Percentiles rank a stretch among this genome's conserved stretches.
These are phyloP conservation scores for Musca domestica DNA, from an alignment of 1,140 invertebrate species.

Conservation along the genomic window DNA sequence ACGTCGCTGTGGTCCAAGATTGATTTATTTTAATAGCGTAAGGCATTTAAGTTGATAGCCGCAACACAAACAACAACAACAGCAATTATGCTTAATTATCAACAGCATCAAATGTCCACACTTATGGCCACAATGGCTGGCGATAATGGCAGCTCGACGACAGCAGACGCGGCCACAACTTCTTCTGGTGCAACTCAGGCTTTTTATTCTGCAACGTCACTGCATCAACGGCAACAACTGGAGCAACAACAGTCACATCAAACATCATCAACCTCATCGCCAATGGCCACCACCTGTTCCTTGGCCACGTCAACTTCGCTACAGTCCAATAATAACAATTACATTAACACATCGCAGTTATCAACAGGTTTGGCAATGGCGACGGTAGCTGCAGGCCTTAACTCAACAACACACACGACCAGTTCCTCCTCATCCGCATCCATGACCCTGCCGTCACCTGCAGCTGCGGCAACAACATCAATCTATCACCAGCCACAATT, in stretches of 20 bases:
- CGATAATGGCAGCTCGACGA: not conserved
- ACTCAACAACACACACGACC: not conserved
- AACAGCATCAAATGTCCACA: constrained; percentile 22
- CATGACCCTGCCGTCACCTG: not conserved
- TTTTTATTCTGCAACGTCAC: constrained; percentile 15
- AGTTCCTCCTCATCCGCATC: not conserved
- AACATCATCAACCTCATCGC: not conserved
- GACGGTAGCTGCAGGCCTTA: too few species aligned
- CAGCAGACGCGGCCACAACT: not conserved
- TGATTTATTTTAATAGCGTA: too few species aligned
- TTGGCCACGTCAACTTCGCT: not conserved
- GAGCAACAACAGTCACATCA: constrained; percentile 3
- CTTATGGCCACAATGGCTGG: constrained; percentile 16
- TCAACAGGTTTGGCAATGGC: too few species aligned
- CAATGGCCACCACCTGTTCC: not conserved
- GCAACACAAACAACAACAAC: constrained; percentile 17
- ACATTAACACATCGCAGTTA: not conserved
- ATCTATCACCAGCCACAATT: not conserved
- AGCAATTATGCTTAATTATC: not conserved
- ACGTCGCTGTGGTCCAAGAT: too few species aligned
- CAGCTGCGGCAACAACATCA: too few species aligned
- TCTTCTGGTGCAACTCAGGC: constrained; percentile 18
- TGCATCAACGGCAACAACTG: not conserved
- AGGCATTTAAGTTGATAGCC: not conserved
- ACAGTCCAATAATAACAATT: not conserved